phyloP scores from a whole-genome alignment of 2,797 vertebrate genomes.

The Selene dorsalis region DNA sequence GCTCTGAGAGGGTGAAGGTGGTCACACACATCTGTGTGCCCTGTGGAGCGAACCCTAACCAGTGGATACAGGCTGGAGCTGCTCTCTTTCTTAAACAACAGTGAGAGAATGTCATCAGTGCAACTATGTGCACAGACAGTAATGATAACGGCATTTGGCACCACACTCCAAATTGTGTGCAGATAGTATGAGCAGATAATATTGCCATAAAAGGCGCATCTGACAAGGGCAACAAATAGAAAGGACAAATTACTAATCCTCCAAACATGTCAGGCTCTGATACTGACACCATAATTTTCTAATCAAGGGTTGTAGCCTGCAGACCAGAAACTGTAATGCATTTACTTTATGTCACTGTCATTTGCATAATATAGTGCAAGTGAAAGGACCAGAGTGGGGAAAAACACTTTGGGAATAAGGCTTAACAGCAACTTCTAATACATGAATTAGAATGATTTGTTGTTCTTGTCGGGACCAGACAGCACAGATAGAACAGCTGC shows the following conservation, averaged over 20 bases:
- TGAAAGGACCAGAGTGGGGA: slow-evolving; percentile 2
- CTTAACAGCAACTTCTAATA: slow-evolving; percentile 14
- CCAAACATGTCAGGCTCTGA: slow-evolving; percentile 18
- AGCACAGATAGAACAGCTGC: not conserved
- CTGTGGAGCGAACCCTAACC: slow-evolving; percentile 88
- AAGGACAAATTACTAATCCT: slow-evolving; percentile 1
- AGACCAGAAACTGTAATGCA: slow-evolving; percentile 10
- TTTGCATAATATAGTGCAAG: slow-evolving; percentile 30
- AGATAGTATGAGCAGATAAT: slow-evolving; percentile 22
- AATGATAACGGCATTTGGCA: not conserved
- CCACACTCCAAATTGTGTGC: not conserved
- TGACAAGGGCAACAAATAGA: slow-evolving; percentile 10
- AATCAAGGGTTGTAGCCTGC: slow-evolving; percentile 18
- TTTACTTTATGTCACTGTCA: slow-evolving; percentile 14
- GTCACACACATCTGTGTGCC: slow-evolving; percentile 93
- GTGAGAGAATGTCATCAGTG: slow-evolving; percentile 55
- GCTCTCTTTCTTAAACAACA: slow-evolving; percentile 95
- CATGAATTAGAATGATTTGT: not conserved
- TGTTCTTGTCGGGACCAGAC: not conserved
- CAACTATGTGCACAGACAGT: not conserved
- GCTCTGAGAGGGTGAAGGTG: slow-evolving; percentile 89
- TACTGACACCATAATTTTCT: slow-evolving; percentile 9
- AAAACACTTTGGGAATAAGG: slow-evolving; percentile 3
- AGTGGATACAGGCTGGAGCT: slow-evolving; percentile 95
- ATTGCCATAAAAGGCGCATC: not conserved